Evolutionary conservation across 2,888 invertebrate species (phyloP), one percentile per base, ranked within the genome.

Genomic region (Tortrix viridana): DNA sequence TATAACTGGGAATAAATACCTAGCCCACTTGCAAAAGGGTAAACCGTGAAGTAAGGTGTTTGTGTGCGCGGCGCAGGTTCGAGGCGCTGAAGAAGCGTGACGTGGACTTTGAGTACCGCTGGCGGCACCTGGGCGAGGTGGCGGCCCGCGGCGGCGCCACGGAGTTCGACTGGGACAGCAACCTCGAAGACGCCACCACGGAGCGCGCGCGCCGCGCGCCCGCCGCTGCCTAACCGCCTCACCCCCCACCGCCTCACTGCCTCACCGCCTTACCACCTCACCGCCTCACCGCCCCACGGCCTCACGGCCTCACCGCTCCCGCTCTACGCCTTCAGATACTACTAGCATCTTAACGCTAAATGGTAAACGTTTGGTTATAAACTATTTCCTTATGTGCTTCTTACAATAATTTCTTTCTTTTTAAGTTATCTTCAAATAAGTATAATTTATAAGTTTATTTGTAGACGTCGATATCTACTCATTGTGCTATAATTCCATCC

Each of bases 141-240:
- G 94, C 95, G 55, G 94, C 93, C 55, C 94, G 95, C 73, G 95
- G 93, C 76, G 96, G 95, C 67, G 95, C 95, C 71, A 96, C 96
- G 60, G 97, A 97, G 82, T 97, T 97, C 87, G 97, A 97, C 86
- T 97, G 97, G 97, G 96, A 96, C 85, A 96, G 95, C 86, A 95
- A 96, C 76, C 93, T 95, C 65, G 96, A 96, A 75, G 96, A 96
- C 79, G 94, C 94, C 59, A 91, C 92, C 70, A 92, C 92, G 38
- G 92, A 92, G 70, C 82, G 89, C 38, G 26, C 32, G 89, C 85
- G 89, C 86, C 76, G 52, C 49, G 14, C 20, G 9, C 12, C 3
- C 20, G 52, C 52, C 37, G 9, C 49, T 20, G 9, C 32, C 20
- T 18, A 41, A n/a, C 16, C 41, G 41, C 79, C 78, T 9, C 32